Evolutionary conservation across 35 echinoderm and acorn worm species (phyloP), one percentile per base, ranked within the genome.

Genomic region (Lytechinus variegatus): DNA sequence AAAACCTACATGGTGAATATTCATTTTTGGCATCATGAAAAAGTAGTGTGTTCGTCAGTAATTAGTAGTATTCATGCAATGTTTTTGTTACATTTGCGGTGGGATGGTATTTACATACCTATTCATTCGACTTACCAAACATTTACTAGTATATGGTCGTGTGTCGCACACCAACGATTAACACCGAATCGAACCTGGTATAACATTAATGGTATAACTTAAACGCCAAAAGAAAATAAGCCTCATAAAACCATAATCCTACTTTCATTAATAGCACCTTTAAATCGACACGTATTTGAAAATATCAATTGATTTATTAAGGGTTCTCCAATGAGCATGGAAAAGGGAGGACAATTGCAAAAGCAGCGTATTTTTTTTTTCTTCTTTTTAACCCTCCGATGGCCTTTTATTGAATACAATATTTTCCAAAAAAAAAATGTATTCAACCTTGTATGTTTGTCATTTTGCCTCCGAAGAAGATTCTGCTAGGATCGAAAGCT

Each of bases 151-250:
- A 90, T 52, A 90, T 90, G 10, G 88, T 90, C 21, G 88, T 90
- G 52, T 90, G 88, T 8, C 88, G 27, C 11, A 90, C 88, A 14
- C 88, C 88, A 8, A 90, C 88, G 88, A 90, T 90, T 90, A 90
- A 13, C 88, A 90, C 88, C 52, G 88, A 90, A 44, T 90, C 88
- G 24, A 90, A 90, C 13, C 88, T 90, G 88, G n/a, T 79, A 79
- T 24, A 79, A 60, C 33, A 44, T 44, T 60, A 60, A 79, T 24
- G 8, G n/a, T 79, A 79, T 79, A 4, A 24, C 66, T 79, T 79
- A 2, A 71, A 24, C 66, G n/a, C n/a, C 66, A 14, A 0, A 24
- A 79, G 19, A 27, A 79, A 79, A 24, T 24, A 2, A 58, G 16
- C 14, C 66, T 79, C 19, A 79, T 44, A 44, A 44, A 44, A 44